These are phyloP conservation scores for Chondrosia reniformis DNA, from an alignment of 37 sponge, comb jelly and placozoan species.

Conservation along the genomic window DNA sequence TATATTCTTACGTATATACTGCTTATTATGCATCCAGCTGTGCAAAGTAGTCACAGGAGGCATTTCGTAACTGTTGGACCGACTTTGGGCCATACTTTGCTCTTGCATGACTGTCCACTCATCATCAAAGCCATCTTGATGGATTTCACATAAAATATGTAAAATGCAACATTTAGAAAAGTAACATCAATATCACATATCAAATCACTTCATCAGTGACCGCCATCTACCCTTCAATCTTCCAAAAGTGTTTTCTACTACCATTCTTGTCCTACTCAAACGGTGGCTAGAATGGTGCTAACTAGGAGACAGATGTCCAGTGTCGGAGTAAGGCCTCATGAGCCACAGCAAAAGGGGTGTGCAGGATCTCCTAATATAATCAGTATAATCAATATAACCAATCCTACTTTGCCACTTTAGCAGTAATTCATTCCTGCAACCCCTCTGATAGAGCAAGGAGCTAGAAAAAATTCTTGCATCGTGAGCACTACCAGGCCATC, in stretches of 20 bases:
- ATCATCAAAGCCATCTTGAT: slow-evolving; percentile 5
- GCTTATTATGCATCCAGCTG: too few relatives aligned
- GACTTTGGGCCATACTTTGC: too few relatives aligned
- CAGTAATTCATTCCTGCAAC: slow-evolving; percentile 8
- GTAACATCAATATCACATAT: slow-evolving; percentile 5
- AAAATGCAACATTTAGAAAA: slow-evolving; percentile 21
- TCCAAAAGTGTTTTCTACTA: slow-evolving; percentile 49
- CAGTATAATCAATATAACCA: slow-evolving; percentile 4
- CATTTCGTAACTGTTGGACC: too few relatives aligned
- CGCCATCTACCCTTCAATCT: slow-evolving; percentile 56
- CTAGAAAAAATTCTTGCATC: slow-evolving; percentile 39
- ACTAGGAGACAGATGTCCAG: neutral
- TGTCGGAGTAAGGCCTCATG: slow-evolving; percentile 44
- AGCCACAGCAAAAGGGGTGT: slow-evolving; percentile 40
- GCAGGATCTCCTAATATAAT: slow-evolving; percentile 54
- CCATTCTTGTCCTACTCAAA: slow-evolving; percentile 49
- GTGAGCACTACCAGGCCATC: slow-evolving; percentile 29
- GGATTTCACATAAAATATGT: slow-evolving; percentile 34
- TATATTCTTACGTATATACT: too few relatives aligned
- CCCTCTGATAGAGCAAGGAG: slow-evolving; percentile 24
- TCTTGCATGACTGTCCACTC: slow-evolving; percentile 35
- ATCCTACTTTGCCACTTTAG: slow-evolving; percentile 20
- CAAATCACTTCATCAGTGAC: slow-evolving; percentile 30
- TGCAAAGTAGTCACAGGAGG: too few relatives aligned
- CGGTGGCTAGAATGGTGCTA: slow-evolving; percentile 35